Evolutionary conservation across 1,140 invertebrate genomes (phyloP).

Genomic region (Oedothorax gibbosus): DNA sequence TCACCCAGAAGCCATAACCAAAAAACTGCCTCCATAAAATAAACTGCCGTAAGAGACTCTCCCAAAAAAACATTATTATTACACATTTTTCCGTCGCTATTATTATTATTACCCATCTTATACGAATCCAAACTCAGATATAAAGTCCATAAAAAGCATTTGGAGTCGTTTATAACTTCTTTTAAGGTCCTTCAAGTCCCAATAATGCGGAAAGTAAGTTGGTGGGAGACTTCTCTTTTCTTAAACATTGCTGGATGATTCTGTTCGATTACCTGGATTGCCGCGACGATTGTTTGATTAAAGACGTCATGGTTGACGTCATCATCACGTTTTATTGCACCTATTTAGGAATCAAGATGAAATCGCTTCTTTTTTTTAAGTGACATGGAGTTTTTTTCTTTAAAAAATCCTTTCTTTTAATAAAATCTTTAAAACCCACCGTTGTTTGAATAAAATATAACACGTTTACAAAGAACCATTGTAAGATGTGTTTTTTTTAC

Average conservation of each 20-base stretch:
- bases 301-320: too few species aligned
- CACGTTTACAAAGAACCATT: too few species aligned
- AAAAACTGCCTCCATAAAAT: constrained; percentile 47
- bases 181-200: constrained; percentile 6
- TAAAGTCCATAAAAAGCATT: constrained; percentile 45
- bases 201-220: constrained; percentile 29
- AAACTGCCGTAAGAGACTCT: constrained; percentile 24
- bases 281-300: constrained; percentile 34
- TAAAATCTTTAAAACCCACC: too few species aligned
- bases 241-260: too few species aligned
- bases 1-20: neutral
- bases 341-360: constrained; percentile 22
- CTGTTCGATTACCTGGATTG: constrained; percentile 35
- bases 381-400: too few species aligned
- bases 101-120: constrained; percentile 47
- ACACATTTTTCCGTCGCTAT: constrained; percentile 30
- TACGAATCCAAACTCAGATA: constrained; percentile 15
- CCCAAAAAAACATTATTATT: constrained; percentile 46
- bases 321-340: constrained; percentile 29
- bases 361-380: neutral
- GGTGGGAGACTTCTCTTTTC: constrained; percentile 5
- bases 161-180: neutral
- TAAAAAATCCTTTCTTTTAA: too few species aligned
- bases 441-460: too few species aligned
- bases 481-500: too few species aligned